A percentile compares a stretch with the other conserved stretches of the same genome.
phyloP scores from a whole-genome alignment of 2,888 invertebrate genomes.

The Volucella zonaria region DNA sequence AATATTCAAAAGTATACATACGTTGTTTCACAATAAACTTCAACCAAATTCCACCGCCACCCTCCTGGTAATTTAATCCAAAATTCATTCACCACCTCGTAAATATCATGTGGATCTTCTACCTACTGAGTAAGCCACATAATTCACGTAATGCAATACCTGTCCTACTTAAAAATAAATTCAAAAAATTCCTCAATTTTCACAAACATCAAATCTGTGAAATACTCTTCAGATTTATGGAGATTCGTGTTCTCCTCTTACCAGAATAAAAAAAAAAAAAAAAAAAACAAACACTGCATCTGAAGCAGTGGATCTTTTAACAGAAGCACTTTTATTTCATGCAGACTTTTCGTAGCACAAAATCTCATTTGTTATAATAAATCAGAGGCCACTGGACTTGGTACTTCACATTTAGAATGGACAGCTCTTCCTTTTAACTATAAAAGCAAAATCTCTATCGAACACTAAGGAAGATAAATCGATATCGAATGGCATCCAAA shows the following conservation, averaged over 20 bases:
- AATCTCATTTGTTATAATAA: slow-evolving; percentile 65
- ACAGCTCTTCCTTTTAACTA: slow-evolving; percentile 31
- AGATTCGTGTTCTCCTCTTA: background rate
- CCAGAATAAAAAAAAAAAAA: no score
- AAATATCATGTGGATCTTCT: background rate
- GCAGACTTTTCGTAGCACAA: background rate
- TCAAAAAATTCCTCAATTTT: background rate
- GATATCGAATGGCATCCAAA: slow-evolving; percentile 79
- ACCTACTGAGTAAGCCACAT: background rate
- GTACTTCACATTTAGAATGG: slow-evolving; percentile 55
- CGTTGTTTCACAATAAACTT: no score
- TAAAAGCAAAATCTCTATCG: slow-evolving; percentile 59
- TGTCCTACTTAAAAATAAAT: background rate
- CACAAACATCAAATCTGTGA: slow-evolving; percentile 4
- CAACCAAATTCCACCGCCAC: no score
- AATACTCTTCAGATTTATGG: slow-evolving; percentile 37
- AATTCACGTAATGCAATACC: slow-evolving; percentile 18
- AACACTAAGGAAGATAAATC: slow-evolving; percentile 78
- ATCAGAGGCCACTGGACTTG: slow-evolving; percentile 52
- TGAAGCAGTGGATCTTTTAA: background rate
- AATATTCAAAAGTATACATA: no score
- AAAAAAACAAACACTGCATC: no score
- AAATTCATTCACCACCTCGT: no score
- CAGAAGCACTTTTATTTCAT: background rate
- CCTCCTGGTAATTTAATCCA: no score